A percentile compares a stretch with the other conserved stretches of the same genome.
Conservation (phyloP, 2,888 invertebrate genomes). For the Neoitamus cyanurus region DNA sequence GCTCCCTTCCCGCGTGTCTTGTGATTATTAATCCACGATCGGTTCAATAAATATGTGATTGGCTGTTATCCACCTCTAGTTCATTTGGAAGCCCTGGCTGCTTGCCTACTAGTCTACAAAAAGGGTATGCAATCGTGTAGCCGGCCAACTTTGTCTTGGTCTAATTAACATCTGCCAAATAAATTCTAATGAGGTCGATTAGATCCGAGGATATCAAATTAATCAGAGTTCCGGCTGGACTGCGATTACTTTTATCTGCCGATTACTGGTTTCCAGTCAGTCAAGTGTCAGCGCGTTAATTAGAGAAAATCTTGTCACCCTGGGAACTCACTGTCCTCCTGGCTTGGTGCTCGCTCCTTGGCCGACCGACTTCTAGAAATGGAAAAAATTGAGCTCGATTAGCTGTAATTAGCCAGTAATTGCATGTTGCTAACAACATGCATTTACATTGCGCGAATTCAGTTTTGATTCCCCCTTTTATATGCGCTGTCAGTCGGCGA, state of each 20-base stretch:
- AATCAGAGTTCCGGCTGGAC: conserved; percentile 24
- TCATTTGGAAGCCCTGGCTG: conserved; percentile 23
- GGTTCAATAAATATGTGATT: conserved; percentile 31
- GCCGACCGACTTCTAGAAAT: neutral
- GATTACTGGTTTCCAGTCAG: conserved; percentile 38
- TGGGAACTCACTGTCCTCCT: conserved; percentile 20
- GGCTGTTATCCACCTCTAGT: conserved; percentile 13
- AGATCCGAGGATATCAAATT: conserved; percentile 20
- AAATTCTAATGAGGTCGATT: conserved; percentile 44
- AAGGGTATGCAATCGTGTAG: conserved; percentile 8
- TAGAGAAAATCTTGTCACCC: conserved; percentile 33
- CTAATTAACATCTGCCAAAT: conserved; percentile 45
- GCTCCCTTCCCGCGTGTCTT: neutral
- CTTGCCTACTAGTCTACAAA: neutral
- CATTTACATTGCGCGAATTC: conserved; percentile 4
- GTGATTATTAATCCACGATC: conserved; percentile 32
- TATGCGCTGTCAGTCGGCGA: neutral
- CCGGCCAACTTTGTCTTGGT: conserved; percentile 7
- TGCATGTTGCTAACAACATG: conserved; percentile 8
- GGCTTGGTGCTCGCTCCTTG: neutral
- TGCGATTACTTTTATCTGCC: conserved; percentile 27
- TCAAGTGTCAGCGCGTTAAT: conserved; percentile 39
- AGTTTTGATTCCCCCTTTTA: conserved; percentile 14
- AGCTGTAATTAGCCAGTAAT: conserved; percentile 29
- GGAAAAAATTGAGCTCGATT: neutral